Conservation (phyloP, 2,113 vertebrate genomes). For the Tupaia chinensis region DNA sequence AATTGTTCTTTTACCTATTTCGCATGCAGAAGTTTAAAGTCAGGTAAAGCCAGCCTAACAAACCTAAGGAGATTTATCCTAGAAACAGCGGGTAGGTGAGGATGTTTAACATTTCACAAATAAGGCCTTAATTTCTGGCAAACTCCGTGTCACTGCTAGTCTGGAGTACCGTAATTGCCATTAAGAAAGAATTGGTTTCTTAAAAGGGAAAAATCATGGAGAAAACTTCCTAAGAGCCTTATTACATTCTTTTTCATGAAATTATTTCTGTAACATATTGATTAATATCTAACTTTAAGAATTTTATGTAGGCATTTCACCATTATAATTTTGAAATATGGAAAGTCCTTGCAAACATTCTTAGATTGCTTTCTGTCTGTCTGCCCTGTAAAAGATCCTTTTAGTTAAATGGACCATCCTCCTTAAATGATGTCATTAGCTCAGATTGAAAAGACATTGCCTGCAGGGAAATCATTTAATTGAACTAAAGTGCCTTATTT, state of each 20-base stretch:
- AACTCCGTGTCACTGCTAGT: slow-evolving; percentile 80
- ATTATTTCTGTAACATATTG: slow-evolving; percentile 88
- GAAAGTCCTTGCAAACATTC: slow-evolving; percentile 89
- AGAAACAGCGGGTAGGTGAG: slow-evolving; percentile 78
- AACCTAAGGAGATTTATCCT: slow-evolving; percentile 73
- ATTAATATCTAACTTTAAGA: slow-evolving; percentile 90
- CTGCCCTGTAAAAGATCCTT: slow-evolving; percentile 90
- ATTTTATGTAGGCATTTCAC: slow-evolving; percentile 89
- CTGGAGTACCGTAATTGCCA: slow-evolving; percentile 83
- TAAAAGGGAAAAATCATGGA: slow-evolving; percentile 86
- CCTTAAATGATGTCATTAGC: slow-evolving; percentile 92
- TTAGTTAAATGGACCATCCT: slow-evolving; percentile 93
- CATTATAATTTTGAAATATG: slow-evolving; percentile 91
- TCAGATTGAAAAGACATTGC: slow-evolving; percentile 91
- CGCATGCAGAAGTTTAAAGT: slow-evolving; percentile 66
- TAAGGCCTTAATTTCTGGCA: slow-evolving; percentile 83
- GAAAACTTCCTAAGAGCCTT: slow-evolving; percentile 86
- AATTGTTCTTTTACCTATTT: slow-evolving; percentile 47
- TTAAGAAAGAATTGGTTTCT: slow-evolving; percentile 86
- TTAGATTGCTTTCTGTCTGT: slow-evolving; percentile 91
- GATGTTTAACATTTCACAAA: slow-evolving; percentile 83
- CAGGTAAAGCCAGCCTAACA: slow-evolving; percentile 70
- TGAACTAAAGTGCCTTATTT: slow-evolving; percentile 91
- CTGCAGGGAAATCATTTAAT: slow-evolving; percentile 92
- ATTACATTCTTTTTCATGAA: slow-evolving; percentile 86